These are phyloP conservation scores for Cervus canadensis DNA, from an alignment of 2,113 vertebrate species.

Conservation along the genomic window DNA sequence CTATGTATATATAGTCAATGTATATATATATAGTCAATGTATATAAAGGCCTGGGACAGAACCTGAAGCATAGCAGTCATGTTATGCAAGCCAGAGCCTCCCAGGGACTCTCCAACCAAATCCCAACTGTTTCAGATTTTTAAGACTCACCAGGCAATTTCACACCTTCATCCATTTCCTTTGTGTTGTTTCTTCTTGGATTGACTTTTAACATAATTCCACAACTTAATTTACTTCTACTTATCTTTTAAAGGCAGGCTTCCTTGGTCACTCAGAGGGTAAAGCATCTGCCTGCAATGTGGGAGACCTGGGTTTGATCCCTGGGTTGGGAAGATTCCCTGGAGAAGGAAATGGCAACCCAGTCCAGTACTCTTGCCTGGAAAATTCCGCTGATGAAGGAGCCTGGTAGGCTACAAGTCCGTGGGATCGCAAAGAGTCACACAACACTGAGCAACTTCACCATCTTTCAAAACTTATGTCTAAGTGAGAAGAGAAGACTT, in stretches of 20 bases:
- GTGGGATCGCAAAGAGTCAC: rapidly evolving
- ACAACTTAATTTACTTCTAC: background rate
- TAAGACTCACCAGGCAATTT: background rate
- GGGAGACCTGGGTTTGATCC: background rate
- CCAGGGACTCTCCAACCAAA: background rate
- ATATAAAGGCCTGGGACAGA: background rate
- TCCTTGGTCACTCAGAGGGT: background rate
- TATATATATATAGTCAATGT: no score
- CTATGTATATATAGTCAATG: no score
- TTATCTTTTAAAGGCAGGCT: background rate
- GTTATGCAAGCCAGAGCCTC: background rate
- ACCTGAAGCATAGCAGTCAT: background rate
- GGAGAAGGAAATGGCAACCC: background rate
- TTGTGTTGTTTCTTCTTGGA: background rate
- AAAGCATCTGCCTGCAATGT: background rate
- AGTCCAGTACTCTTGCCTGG: background rate
- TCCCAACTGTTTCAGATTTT: background rate
- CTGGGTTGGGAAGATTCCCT: background rate
- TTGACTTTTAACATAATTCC: background rate
- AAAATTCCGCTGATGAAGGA: background rate
- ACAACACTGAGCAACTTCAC: background rate
- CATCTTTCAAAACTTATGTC: background rate
- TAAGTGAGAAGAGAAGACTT: background rate
- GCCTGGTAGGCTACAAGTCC: background rate
- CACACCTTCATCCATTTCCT: background rate